A percentile compares a stretch with the other conserved stretches of the same genome.
phyloP scores from a whole-genome alignment of 2,888 invertebrate genomes.

The Diarsia mendica region DNA sequence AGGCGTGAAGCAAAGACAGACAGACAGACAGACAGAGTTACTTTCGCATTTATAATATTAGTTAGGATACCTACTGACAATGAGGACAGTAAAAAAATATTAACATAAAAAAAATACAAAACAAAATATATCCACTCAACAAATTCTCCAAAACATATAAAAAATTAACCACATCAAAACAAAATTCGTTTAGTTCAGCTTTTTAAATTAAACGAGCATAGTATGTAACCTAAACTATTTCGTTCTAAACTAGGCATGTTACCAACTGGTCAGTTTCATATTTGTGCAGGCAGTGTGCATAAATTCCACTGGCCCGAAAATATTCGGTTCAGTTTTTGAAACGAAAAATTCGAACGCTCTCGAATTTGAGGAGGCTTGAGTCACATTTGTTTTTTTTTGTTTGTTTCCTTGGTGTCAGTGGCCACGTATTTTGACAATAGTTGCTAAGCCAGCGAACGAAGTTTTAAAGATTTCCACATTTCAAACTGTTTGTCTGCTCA shows the following conservation, averaged over 20 bases:
- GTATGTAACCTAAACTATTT: too few species aligned
- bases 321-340: constrained; percentile 11
- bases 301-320: constrained; percentile 18
- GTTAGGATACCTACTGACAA: too few species aligned
- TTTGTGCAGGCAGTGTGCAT: not conserved
- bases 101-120: too few species aligned
- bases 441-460: not conserved
- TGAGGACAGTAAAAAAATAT: too few species aligned
- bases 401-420: not conserved
- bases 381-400: constrained; percentile 6
- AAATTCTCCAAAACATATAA: too few species aligned
- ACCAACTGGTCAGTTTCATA: constrained; percentile 12
- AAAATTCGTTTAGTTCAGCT: too few species aligned
- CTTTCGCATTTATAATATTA: too few species aligned
- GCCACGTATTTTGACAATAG: not conserved
- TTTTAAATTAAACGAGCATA: not conserved
- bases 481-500: not conserved
- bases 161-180: too few species aligned
- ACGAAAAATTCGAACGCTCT: constrained; percentile 5
- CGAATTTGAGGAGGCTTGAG: not conserved
- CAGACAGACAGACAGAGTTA: too few species aligned
- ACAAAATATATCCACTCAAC: too few species aligned
- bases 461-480: not conserved
- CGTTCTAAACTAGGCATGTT: constrained; percentile 4
- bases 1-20: too few species aligned